Percentiles rank a stretch among this genome's conserved stretches.
Evolutionary conservation across 2,888 invertebrate species (phyloP).

Genomic region (Eucera pruinosa): DNA sequence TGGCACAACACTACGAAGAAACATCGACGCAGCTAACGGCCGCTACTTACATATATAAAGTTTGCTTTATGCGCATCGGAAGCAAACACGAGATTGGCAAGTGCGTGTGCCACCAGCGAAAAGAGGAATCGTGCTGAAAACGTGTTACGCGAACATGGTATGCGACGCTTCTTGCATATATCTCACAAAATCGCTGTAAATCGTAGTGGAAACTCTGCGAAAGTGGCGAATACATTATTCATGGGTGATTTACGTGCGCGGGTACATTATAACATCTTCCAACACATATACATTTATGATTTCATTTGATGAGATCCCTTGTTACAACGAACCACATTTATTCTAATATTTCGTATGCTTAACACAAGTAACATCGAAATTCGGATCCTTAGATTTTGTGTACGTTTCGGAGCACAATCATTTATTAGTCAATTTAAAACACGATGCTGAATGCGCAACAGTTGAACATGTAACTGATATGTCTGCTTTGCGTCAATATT

Average conservation of each 20-base stretch:
- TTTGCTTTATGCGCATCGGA: slow-evolving; percentile 30
- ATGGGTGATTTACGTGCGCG: slow-evolving; percentile 18
- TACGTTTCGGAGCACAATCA: background rate
- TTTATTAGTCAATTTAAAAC: background rate
- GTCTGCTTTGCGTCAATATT: slow-evolving; percentile 13
- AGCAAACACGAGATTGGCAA: slow-evolving; percentile 47
- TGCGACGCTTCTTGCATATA: slow-evolving; percentile 9
- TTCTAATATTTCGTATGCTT: background rate
- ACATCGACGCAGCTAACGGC: slow-evolving; percentile 34
- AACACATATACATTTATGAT: slow-evolving; percentile 23
- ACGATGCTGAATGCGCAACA: background rate
- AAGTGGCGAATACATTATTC: slow-evolving; percentile 38
- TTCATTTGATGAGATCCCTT: background rate
- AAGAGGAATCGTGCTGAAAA: slow-evolving; percentile 29
- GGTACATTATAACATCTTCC: slow-evolving; percentile 4
- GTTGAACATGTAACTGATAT: background rate
- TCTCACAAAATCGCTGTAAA: slow-evolving; percentile 45
- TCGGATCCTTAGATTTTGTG: background rate
- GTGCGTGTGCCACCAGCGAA: slow-evolving; percentile 53
- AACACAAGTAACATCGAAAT: slow-evolving; percentile 5
- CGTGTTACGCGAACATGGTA: slow-evolving; percentile 40
- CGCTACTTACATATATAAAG: slow-evolving; percentile 25
- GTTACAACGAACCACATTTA: background rate
- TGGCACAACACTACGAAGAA: background rate
- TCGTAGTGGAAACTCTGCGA: slow-evolving; percentile 39